phyloP scores from a whole-genome alignment of 2,888 invertebrate genomes.

The Netelia melanura region DNA sequence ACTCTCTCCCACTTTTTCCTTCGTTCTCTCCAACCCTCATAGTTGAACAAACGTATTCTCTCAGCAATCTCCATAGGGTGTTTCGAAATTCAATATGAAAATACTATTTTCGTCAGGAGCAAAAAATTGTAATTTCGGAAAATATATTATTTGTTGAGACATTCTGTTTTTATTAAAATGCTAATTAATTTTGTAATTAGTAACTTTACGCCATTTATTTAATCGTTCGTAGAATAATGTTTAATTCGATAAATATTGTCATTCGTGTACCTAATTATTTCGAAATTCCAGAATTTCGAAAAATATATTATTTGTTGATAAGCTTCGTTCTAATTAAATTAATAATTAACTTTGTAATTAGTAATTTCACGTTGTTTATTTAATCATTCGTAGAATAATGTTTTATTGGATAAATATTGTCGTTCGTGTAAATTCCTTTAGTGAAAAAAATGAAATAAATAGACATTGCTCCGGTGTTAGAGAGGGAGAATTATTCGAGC shows the following conservation, averaged over 20 bases:
- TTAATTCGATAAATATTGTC: not conserved
- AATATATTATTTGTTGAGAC: not conserved
- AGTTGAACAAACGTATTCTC: constrained; percentile 35
- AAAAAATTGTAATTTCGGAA: not conserved
- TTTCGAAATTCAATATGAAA: constrained; percentile 61
- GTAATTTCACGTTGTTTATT: not conserved
- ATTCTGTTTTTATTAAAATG: not conserved
- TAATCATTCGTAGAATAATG: not conserved
- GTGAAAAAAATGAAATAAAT: not conserved
- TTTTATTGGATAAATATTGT: not conserved
- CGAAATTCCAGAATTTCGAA: no score
- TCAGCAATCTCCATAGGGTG: constrained; percentile 78
- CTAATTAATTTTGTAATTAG: not conserved
- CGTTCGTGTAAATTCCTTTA: no score
- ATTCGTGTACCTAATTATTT: no score
- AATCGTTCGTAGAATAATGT: not conserved
- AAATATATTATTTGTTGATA: not conserved
- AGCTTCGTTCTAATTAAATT: not conserved
- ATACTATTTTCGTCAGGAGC: not conserved
- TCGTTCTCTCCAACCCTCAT: constrained; percentile 35
- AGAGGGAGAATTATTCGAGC: constrained; percentile 31
- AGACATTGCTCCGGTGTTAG: not conserved
- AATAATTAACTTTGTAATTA: not conserved
- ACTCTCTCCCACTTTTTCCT: constrained; percentile 19
- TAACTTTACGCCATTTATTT: not conserved